A percentile compares a stretch with the other conserved stretches of the same genome.
Conservation (phyloP, 2,797 vertebrate genomes). For the Chiroxiphia lanceolata region DNA sequence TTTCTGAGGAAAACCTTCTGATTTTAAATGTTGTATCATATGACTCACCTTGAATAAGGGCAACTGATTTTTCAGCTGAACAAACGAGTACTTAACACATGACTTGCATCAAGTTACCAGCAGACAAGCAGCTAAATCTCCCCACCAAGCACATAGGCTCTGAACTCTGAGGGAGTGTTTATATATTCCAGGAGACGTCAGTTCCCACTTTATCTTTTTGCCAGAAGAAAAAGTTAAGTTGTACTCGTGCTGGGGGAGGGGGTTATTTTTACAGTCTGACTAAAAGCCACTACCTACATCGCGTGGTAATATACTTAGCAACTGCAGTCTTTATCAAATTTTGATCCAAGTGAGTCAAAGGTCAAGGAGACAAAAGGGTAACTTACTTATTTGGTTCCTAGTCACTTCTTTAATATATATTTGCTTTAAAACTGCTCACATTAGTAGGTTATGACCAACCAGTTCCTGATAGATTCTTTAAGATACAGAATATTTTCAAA, state of each 20-base stretch:
- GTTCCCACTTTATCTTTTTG: slow-evolving; percentile 56
- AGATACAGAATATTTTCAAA: neutral
- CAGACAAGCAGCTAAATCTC: slow-evolving; percentile 33
- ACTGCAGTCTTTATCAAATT: slow-evolving; percentile 29
- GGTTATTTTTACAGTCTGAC: slow-evolving; percentile 68
- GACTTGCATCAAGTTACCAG: slow-evolving; percentile 42
- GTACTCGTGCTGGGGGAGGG: neutral
- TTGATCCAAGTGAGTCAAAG: slow-evolving; percentile 72
- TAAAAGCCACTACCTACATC: slow-evolving; percentile 63
- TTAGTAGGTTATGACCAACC: neutral
- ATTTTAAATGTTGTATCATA: neutral
- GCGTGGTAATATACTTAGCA: slow-evolving; percentile 54
- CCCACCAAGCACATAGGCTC: slow-evolving; percentile 40
- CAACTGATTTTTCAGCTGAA: slow-evolving; percentile 36
- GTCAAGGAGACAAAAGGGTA: slow-evolving; percentile 65
- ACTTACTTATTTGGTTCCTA: neutral
- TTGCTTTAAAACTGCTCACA: neutral
- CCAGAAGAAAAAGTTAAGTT: slow-evolving; percentile 52
- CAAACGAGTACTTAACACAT: slow-evolving; percentile 28
- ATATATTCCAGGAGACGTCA: slow-evolving; percentile 64
- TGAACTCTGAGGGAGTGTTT: slow-evolving; percentile 52
- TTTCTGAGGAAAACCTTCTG: neutral
- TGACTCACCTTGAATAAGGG: slow-evolving; percentile 68
- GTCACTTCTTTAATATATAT: neutral
- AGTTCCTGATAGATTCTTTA: neutral